Evolutionary conservation across 2,797 vertebrate genomes (phyloP).

Genomic region (Miichthys miiuy): DNA sequence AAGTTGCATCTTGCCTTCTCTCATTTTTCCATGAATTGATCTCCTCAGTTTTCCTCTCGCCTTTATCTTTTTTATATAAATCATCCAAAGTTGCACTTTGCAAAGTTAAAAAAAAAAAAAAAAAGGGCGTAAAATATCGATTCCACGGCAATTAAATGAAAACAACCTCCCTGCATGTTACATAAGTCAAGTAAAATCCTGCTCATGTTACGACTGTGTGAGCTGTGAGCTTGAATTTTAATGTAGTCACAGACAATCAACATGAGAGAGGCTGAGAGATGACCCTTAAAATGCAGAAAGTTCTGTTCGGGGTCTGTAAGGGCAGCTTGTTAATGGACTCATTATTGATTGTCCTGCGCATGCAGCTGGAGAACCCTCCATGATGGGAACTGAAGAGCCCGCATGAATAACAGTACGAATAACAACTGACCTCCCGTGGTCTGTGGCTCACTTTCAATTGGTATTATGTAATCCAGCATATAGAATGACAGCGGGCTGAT

Average conservation of each 20-base stretch:
- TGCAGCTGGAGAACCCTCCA: constrained; percentile 1
- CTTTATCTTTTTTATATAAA: neutral
- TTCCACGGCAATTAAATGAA: neutral
- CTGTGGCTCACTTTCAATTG: neutral
- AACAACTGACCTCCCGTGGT: neutral
- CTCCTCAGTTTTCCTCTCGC: neutral
- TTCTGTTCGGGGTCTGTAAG: neutral
- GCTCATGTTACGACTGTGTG: neutral
- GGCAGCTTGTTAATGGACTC: constrained; percentile 8
- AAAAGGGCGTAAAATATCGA: neutral
- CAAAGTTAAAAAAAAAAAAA: neutral
- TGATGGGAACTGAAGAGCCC: neutral
- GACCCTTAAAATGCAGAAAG: neutral
- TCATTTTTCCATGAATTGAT: neutral
- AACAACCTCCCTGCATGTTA: too few relatives aligned
- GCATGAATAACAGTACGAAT: neutral
- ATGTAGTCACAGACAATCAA: constrained; percentile 14
- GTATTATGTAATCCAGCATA: neutral
- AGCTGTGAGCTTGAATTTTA: constrained; percentile 30
- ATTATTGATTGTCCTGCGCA: neutral
- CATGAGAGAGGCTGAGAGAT: neutral
- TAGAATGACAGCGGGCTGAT: neutral
- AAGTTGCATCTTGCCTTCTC: neutral
- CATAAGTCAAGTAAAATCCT: neutral
- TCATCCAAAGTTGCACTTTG: neutral